Percentiles rank a stretch among this genome's conserved stretches.
These are phyloP conservation scores for Tyria jacobaeae DNA, from an alignment of 2,888 invertebrate species.

Conservation along the genomic window DNA sequence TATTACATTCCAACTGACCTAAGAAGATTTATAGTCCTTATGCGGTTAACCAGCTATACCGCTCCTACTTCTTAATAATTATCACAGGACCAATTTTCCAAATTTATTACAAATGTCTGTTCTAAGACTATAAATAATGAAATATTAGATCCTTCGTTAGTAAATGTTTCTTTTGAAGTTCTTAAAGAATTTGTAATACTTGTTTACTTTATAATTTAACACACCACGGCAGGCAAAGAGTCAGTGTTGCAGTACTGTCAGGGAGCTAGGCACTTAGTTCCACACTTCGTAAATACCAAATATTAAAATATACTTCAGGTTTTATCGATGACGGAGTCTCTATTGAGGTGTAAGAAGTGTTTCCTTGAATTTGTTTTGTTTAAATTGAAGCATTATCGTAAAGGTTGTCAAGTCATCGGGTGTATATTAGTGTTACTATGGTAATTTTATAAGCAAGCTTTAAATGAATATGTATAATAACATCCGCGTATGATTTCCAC, in stretches of 20 bases:
- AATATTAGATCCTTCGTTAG: conserved; percentile 12
- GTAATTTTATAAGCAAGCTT: conserved; percentile 26
- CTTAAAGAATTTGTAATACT: conserved; percentile 48
- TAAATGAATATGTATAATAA: not conserved
- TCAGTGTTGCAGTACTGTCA: conserved; percentile 61
- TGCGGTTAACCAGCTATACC: not conserved
- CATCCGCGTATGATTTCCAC: no score
- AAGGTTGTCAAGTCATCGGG: conserved; percentile 22
- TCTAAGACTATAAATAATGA: conserved; percentile 17
- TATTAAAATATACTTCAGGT: conserved; percentile 36
- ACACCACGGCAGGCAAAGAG: conserved; percentile 33
- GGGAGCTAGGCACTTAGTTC: conserved; percentile 46
- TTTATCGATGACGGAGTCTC: conserved; percentile 28
- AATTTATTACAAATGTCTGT: conserved; percentile 19
- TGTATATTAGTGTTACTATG: conserved; percentile 21
- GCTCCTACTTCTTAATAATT: not conserved
- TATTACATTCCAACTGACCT: conserved; percentile 6
- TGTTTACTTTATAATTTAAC: conserved; percentile 53
- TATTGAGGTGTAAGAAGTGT: conserved; percentile 15
- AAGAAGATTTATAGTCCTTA: conserved; percentile 11
- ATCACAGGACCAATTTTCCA: not conserved
- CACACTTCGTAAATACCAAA: conserved; percentile 52
- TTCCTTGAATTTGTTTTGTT: conserved; percentile 28
- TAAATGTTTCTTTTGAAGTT: conserved; percentile 36
- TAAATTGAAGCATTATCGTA: conserved; percentile 22